Conservation (phyloP, 1,140 invertebrate genomes). For the Idris sp. region DNA sequence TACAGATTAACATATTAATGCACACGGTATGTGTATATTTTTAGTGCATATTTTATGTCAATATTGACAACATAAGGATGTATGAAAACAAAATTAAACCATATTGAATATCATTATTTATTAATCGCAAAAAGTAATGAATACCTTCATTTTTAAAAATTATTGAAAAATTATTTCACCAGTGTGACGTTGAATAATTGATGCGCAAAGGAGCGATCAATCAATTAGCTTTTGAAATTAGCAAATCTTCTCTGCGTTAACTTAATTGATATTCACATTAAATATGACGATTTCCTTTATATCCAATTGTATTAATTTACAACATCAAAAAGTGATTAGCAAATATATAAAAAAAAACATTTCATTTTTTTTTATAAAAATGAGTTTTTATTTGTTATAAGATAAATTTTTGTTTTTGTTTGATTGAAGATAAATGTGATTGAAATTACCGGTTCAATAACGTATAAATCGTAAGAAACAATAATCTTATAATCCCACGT, state of each 20-base stretch:
- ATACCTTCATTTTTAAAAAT: conserved; percentile 27
- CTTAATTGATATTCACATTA: conserved; percentile 8
- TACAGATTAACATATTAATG: conserved; percentile 34
- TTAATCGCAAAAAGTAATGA: conserved; percentile 27
- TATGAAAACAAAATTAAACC: too few species aligned
- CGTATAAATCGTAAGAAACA: conserved; percentile 31
- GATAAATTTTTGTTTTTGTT: too few species aligned
- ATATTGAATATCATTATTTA: conserved; percentile 38
- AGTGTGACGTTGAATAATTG: conserved; percentile 20
- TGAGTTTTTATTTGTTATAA: too few species aligned
- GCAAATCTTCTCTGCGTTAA: conserved; percentile 18
- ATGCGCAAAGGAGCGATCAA: conserved; percentile 20
- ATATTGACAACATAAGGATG: conserved; percentile 28
- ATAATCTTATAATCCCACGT: conserved; percentile 30
- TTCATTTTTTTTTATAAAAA: too few species aligned
- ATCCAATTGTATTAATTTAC: not conserved
- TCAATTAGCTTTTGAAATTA: conserved; percentile 33
- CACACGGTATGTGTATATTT: conserved; percentile 23
- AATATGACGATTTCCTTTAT: conserved; percentile 1
- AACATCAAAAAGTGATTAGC: too few species aligned
- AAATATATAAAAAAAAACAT: not conserved
- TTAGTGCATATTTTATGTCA: conserved; percentile 43
- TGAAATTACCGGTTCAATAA: too few species aligned
- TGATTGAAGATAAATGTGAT: too few species aligned
- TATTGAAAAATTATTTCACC: conserved; percentile 40